Percentiles rank a stretch among this genome's conserved stretches.
Conservation (phyloP, 2,888 invertebrate species). For the Monoplex corrugatus region DNA sequence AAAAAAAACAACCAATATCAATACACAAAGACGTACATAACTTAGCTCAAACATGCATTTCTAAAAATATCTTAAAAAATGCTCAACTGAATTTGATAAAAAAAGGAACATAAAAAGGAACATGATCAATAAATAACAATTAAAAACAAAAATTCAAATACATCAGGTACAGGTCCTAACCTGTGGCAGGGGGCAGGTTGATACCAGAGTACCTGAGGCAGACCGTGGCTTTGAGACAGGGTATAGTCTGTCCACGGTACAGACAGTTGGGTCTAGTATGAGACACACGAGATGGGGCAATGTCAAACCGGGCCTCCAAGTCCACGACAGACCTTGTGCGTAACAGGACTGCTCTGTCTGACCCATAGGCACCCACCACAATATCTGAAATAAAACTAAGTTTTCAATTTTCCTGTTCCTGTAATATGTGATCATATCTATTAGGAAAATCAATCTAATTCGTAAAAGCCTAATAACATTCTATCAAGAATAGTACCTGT, state of each 20-base stretch:
- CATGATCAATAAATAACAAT: not conserved
- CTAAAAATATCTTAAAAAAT: too few species aligned
- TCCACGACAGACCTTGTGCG: slow-evolving; percentile 64
- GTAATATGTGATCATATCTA: too few species aligned
- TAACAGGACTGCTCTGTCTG: slow-evolving; percentile 65
- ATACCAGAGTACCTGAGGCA: slow-evolving; percentile 58
- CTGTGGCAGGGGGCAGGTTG: slow-evolving; percentile 57
- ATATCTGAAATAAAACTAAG: slow-evolving; percentile 66
- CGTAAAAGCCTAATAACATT: too few species aligned
- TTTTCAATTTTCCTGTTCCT: too few species aligned
- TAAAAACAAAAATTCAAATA: not conserved
- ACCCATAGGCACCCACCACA: slow-evolving; percentile 67
- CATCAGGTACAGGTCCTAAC: slow-evolving; percentile 37
- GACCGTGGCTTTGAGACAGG: slow-evolving; percentile 55
- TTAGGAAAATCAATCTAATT: too few species aligned
- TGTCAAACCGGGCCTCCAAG: slow-evolving; percentile 57
- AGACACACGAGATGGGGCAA: slow-evolving; percentile 50
- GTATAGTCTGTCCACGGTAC: slow-evolving; percentile 51
- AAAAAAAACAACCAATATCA: too few species aligned
- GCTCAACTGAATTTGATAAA: too few species aligned
- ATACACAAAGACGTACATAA: too few species aligned
- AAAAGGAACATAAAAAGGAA: not conserved
- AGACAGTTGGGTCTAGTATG: slow-evolving; percentile 52
- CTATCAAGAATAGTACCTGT: too few species aligned
- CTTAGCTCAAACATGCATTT: too few species aligned